These are phyloP conservation scores for Tetramorium simillimum DNA, from an alignment of 1,140 invertebrate genomes.

Conservation along the genomic window DNA sequence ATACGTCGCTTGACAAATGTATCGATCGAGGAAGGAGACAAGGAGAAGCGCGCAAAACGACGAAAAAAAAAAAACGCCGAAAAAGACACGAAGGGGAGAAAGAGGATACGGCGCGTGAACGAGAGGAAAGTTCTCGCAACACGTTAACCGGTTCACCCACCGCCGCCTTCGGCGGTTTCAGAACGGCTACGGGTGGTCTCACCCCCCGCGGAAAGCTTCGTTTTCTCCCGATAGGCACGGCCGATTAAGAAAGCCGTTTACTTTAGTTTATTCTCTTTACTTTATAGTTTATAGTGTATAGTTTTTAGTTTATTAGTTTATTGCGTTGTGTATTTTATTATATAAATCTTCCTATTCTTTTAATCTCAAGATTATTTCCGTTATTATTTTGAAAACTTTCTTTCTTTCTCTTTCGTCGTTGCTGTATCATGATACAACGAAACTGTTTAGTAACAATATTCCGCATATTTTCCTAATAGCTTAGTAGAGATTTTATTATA, in stretches of 20 bases:
- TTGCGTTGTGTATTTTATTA: neutral
- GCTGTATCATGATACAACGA: neutral
- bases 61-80: neutral
- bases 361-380: neutral
- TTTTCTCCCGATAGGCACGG: constrained; percentile 54
- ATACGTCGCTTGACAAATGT: constrained; percentile 63
- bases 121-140: constrained; percentile 45
- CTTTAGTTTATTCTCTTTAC: neutral
- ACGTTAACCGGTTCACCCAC: constrained; percentile 45
- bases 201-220: neutral
- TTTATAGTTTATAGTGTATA: constrained; percentile 3
- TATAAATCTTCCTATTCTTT: neutral
- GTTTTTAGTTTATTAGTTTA: constrained; percentile 33
- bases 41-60: constrained; percentile 18
- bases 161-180: constrained; percentile 29
- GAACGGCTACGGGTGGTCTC: neutral
- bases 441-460: neutral
- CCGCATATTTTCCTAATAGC: neutral
- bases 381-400: neutral
- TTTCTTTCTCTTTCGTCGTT: neutral
- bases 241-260: constrained; percentile 41
- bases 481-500: neutral
- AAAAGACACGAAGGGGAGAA: neutral
- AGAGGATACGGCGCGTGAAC: neutral
- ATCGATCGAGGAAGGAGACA: constrained; percentile 61